Conservation (phyloP, 2,797 vertebrate genomes). For the Falco berigora region DNA sequence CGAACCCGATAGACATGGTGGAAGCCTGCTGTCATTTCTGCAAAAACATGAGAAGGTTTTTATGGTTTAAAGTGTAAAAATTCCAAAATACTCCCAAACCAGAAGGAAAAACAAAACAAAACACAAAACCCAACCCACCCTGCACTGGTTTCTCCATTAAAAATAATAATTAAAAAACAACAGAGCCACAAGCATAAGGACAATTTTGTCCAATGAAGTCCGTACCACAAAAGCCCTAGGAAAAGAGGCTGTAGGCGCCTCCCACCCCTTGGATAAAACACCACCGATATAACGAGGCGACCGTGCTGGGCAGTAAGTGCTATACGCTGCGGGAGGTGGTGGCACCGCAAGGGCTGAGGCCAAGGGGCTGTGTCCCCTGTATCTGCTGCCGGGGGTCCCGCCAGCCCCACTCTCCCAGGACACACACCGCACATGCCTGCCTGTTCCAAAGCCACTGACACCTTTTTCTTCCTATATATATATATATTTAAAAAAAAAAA, state of each 20-base stretch:
- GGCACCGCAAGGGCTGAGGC: neutral
- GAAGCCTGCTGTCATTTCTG: neutral
- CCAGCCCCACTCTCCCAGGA: neutral
- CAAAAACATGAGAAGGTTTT: neutral
- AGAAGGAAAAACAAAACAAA: neutral
- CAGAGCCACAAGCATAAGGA: neutral
- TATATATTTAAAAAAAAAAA: neutral
- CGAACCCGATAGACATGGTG: fast-evolving
- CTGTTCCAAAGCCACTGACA: neutral
- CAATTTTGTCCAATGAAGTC: neutral
- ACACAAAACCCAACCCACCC: neutral
- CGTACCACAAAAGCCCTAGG: neutral
- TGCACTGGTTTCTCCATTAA: neutral
- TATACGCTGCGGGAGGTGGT: neutral
- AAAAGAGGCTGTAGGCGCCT: neutral
- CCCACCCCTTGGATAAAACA: neutral
- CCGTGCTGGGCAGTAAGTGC: neutral
- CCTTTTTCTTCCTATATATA: neutral
- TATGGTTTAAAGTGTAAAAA: neutral
- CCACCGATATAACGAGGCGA: neutral
- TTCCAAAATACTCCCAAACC: neutral
- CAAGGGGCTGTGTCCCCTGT: neutral
- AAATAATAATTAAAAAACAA: neutral
- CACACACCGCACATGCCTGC: neutral
- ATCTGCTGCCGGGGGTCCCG: neutral